Conservation (phyloP, 2,797 vertebrate genomes). For the Nothura maculosa region DNA sequence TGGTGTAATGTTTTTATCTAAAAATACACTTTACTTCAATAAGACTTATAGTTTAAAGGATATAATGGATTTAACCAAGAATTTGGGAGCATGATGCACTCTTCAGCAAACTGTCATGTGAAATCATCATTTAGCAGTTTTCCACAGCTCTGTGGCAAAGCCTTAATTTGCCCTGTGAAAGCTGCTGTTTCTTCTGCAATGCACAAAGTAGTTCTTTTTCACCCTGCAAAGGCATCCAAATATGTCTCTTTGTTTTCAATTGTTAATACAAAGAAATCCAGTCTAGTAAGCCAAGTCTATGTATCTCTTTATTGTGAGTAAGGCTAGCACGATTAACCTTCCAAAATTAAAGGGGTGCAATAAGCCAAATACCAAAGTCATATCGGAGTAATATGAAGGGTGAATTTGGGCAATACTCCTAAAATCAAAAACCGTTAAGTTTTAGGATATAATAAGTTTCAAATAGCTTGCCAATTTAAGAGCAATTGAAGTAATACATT, state of each 20-base stretch:
- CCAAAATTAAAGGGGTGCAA: conserved; percentile 38
- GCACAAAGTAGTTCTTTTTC: not conserved
- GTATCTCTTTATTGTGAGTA: not conserved
- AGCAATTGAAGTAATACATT: not conserved
- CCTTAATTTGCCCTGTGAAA: not conserved
- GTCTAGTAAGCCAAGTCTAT: not conserved
- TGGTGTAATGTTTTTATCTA: not conserved
- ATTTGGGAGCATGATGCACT: not conserved
- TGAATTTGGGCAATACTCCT: not conserved
- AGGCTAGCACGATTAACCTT: conserved; percentile 32
- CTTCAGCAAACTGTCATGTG: conserved; percentile 7
- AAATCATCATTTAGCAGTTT: conserved; percentile 26
- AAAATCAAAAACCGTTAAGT: not conserved
- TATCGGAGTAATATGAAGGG: conserved; percentile 11
- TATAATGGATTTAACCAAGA: not conserved
- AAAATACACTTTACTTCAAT: conserved; percentile 12
- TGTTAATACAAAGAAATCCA: conserved; percentile 18
- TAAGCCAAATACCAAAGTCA: conserved; percentile 24
- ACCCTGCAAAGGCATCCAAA: not conserved
- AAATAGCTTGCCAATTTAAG: conserved; percentile 22
- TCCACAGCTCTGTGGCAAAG: not conserved
- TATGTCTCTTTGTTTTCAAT: not conserved
- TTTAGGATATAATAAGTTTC: conserved; percentile 12
- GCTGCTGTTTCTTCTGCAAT: conserved; percentile 15
- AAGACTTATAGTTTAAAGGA: not conserved